Evolutionary conservation across 2,888 invertebrate genomes (phyloP).

Genomic region (Zhuqinia jingwanae): DNA sequence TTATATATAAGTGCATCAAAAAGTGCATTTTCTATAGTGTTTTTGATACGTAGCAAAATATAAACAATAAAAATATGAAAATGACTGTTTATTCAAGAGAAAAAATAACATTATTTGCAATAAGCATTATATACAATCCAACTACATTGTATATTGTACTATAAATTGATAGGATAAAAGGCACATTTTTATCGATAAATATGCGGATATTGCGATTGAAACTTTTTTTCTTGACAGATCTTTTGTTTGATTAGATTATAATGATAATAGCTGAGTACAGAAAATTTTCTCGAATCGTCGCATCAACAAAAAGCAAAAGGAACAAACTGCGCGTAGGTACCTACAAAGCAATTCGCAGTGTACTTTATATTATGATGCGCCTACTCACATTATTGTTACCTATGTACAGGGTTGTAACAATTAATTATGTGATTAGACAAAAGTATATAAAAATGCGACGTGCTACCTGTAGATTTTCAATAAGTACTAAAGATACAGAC

Average conservation of each 20-base stretch:
- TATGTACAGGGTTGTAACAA: background rate
- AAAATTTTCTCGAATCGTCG: constrained; percentile 8
- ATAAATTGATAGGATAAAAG: background rate
- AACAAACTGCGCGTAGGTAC: too few species aligned
- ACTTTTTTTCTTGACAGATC: constrained; percentile 29
- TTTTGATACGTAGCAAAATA: background rate
- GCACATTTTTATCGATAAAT: background rate
- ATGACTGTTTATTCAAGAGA: background rate
- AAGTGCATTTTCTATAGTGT: background rate
- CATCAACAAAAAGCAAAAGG: background rate
- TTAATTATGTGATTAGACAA: constrained; percentile 39
- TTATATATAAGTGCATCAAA: background rate
- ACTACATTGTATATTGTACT: too few species aligned
- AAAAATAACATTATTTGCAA: constrained; percentile 15
- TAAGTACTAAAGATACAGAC: too few species aligned
- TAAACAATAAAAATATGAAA: background rate
- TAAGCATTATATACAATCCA: background rate
- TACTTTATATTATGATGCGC: too few species aligned
- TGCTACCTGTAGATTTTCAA: background rate
- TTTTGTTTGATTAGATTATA: constrained; percentile 51
- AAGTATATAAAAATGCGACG: constrained; percentile 20
- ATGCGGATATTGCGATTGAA: constrained; percentile 39
- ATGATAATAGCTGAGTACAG: background rate
- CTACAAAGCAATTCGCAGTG: too few species aligned
- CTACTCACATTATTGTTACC: background rate